A percentile compares a stretch with the other conserved stretches of the same genome.
These are phyloP conservation scores for Ectemnius lituratus DNA, from an alignment of 2,888 invertebrate species.

Conservation along the genomic window DNA sequence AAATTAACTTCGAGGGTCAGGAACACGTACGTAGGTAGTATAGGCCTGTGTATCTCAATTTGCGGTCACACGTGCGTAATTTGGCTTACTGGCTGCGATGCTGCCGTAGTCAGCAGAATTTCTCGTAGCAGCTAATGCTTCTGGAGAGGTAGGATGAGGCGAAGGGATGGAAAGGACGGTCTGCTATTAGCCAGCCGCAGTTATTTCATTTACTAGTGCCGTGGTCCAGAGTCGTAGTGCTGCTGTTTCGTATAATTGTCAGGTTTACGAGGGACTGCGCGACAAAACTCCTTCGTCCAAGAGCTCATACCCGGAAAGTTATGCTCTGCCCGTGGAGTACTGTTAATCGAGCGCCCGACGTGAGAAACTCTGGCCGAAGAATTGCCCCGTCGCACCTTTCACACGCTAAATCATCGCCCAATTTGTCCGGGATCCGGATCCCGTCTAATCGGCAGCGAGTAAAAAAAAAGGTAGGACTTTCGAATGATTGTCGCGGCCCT, in stretches of 20 bases:
- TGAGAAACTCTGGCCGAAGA: conserved; percentile 7
- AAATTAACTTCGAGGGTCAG: not conserved
- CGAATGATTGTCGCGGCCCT: not conserved
- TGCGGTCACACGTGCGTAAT: conserved; percentile 63
- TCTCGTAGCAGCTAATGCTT: conserved; percentile 26
- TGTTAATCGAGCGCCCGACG: conserved; percentile 41
- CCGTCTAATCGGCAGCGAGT: too few relatives aligned
- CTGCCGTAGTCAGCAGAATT: conserved; percentile 42
- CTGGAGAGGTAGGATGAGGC: conserved; percentile 10
- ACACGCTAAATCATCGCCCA: not conserved
- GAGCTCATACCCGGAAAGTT: conserved; percentile 44
- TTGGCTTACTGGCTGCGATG: conserved; percentile 51
- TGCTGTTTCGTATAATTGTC: conserved; percentile 52
- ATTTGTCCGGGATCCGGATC: conserved; percentile 6
- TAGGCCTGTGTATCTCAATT: conserved; percentile 58
- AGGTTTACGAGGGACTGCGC: conserved; percentile 52
- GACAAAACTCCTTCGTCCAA: conserved; percentile 52
- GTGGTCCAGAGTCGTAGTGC: conserved; percentile 21
- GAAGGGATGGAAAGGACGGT: conserved; percentile 37
- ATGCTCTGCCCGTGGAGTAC: conserved; percentile 38
- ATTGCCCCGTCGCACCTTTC: not conserved
- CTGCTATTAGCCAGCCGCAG: conserved; percentile 56
- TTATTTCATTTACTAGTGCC: conserved; percentile 58
- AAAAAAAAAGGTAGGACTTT: too few relatives aligned
- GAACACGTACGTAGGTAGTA: conserved; percentile 12